Conservation (phyloP, 2,888 invertebrate species). For the Scelioninae gen. 2 region DNA sequence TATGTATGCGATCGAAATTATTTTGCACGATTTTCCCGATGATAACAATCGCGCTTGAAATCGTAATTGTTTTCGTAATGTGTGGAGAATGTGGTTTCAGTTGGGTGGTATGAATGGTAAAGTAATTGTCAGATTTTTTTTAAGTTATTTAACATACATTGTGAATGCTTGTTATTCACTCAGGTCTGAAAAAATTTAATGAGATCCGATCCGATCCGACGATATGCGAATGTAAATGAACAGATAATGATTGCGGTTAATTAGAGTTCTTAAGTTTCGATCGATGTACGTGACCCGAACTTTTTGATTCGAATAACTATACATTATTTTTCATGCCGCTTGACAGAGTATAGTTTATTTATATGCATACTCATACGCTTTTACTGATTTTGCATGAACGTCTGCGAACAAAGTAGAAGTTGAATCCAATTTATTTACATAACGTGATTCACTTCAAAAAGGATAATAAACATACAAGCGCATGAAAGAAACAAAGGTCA, state of each 20-base stretch:
- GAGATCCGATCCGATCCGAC: constrained; percentile 13
- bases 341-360: no score
- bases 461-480: no score
- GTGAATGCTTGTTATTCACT: constrained; percentile 10
- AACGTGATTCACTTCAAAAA: no score
- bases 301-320: no score
- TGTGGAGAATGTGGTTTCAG: constrained; percentile 28
- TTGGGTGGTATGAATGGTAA: constrained; percentile 27
- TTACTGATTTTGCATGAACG: no score
- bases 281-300: no score
- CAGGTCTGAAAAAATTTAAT: constrained; percentile 8
- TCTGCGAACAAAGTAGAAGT: no score
- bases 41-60: constrained; percentile 45
- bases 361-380: no score
- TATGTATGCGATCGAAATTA: constrained; percentile 49
- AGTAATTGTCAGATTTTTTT: constrained; percentile 41
- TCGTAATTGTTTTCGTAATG: constrained; percentile 39
- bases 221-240: constrained; percentile 4
- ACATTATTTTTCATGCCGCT: no score
- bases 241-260: constrained; percentile 1
- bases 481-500: no score
- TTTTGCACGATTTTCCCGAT: constrained; percentile 51
- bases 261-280: no score
- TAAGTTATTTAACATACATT: constrained; percentile 17
- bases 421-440: no score